Evolutionary conservation across 2,797 vertebrate species (phyloP), one percentile per base, ranked within the genome.

Genomic region (Rousettus madagascariensis): DNA sequence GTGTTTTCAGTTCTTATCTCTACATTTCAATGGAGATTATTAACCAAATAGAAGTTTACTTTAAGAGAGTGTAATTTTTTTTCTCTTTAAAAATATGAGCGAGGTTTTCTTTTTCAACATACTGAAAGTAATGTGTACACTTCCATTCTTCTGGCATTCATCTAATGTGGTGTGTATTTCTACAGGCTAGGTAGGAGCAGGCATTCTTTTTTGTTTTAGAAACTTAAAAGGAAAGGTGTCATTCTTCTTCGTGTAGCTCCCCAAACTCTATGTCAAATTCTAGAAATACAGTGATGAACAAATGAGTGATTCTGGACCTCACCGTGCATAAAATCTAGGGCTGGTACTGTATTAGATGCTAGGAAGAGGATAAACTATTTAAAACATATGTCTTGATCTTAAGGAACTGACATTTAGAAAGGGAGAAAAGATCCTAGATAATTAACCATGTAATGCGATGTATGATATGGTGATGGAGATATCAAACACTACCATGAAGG

Each of bases 151-250:
- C n/a, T 66, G 43, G 22, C 20, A 55, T 92, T 92, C 90, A 24
- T 92, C 26, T 85, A 43, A 43, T 75, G 33, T 51, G 30, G 26
- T 68, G 38, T 94, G 33, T 53, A 59, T 26, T 75, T 86, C 26
- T 72, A 26, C 5, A 55, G 43, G 38, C 24, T 65, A 61, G 30
- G 46, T 3, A 63, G 79, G n/a, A 77, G 30, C 38, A 78, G 19
- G 49, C 43, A 13, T 77, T 77, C 49, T 90, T 87, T 88, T 88
- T 63, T 49, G 83, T 72, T n/a, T 86, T 75, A 97, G 91, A 86
- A 93, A 83, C 6, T 5, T 30, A 51, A 77, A 92, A 75, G 16
- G 38, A 68, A 57, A 91, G 57, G 3, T 17, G 6, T 46, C 49
- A 3, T 22, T 86, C 8, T 77, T n/a, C 20, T 89, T 91, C 74